A percentile compares a stretch with the other conserved stretches of the same genome.
phyloP scores from a whole-genome alignment of 2,797 vertebrate species.

The Salarias fasciatus region DNA sequence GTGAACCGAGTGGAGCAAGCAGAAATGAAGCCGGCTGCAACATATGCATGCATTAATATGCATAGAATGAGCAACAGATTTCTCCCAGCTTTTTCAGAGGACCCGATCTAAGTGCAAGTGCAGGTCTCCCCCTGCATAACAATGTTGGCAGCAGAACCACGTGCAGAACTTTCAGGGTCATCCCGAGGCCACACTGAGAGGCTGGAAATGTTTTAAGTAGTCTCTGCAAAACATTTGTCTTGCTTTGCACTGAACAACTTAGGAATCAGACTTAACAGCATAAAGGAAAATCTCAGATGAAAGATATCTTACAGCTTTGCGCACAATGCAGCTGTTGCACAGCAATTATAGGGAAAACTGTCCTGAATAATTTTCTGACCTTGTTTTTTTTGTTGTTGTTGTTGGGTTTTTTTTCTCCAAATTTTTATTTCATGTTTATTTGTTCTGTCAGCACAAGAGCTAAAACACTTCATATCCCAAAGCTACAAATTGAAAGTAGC shows the following conservation, averaged over 20 bases:
- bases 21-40: constrained; percentile 41
- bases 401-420: constrained; percentile 12
- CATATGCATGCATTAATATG: constrained; percentile 62
- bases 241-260: constrained; percentile 23
- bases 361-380: constrained; percentile 13
- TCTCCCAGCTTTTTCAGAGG: constrained; percentile 38
- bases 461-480: constrained; percentile 9
- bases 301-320: constrained; percentile 19
- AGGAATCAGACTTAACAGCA: constrained; percentile 20
- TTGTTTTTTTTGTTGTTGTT: constrained; percentile 6
- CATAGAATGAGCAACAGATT: constrained; percentile 45
- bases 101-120: constrained; percentile 32
- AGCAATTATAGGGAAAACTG: constrained; percentile 18
- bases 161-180: constrained; percentile 40
- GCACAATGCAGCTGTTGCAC: constrained; percentile 4
- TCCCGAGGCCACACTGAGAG: constrained; percentile 20
- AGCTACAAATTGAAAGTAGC: constrained; percentile 13
- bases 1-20: constrained; percentile 39
- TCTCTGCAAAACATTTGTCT: constrained; percentile 31
- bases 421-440: background rate
- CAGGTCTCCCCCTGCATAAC: constrained; percentile 36
- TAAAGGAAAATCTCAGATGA: constrained; percentile 7
- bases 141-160: constrained; percentile 35
- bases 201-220: constrained; percentile 30
- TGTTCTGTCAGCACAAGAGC: constrained; percentile 5